These are phyloP conservation scores for Gymnoscopelus microlampas DNA, from an alignment of 2,797 vertebrate species.

Conservation along the genomic window DNA sequence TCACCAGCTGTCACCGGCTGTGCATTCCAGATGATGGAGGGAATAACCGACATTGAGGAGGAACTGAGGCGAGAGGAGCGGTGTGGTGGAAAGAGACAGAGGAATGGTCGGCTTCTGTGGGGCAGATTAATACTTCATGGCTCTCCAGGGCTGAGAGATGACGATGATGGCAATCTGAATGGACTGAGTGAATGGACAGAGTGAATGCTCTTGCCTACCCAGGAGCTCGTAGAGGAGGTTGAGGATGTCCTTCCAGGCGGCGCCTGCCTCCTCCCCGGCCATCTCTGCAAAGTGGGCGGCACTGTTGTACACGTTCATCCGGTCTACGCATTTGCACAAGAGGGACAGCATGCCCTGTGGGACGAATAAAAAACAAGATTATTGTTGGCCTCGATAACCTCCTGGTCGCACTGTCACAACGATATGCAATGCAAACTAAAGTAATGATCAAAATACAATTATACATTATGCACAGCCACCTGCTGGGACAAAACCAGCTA, in stretches of 20 bases:
- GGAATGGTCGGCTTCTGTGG: neutral
- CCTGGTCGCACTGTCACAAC: neutral
- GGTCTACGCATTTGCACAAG: constrained; percentile 95
- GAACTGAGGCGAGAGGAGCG: constrained; percentile 1
- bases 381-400: neutral
- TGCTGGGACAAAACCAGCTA: too few species aligned
- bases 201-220: constrained; percentile 77
- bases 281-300: constrained; percentile 93
- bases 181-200: too few species aligned
- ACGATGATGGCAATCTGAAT: constrained; percentile 15
- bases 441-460: too few species aligned
- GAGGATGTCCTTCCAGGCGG: constrained; percentile 94
- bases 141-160: constrained; percentile 43
- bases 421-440: too few species aligned
- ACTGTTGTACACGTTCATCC: constrained; percentile 93
- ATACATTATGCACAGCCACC: too few species aligned
- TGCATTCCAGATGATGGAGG: constrained; percentile 24
- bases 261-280: constrained; percentile 88
- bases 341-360: constrained; percentile 93
- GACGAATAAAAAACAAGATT: constrained; percentile 4
- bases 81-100: constrained; percentile 5
- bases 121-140: constrained; percentile 53
- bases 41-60: neutral
- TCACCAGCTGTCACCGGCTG: constrained; percentile 30
- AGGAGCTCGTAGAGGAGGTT: constrained; percentile 95